A percentile compares a stretch with the other conserved stretches of the same genome.
Evolutionary conservation across 1,140 invertebrate genomes (phyloP).

Genomic region (Drosophila subobscura): DNA sequence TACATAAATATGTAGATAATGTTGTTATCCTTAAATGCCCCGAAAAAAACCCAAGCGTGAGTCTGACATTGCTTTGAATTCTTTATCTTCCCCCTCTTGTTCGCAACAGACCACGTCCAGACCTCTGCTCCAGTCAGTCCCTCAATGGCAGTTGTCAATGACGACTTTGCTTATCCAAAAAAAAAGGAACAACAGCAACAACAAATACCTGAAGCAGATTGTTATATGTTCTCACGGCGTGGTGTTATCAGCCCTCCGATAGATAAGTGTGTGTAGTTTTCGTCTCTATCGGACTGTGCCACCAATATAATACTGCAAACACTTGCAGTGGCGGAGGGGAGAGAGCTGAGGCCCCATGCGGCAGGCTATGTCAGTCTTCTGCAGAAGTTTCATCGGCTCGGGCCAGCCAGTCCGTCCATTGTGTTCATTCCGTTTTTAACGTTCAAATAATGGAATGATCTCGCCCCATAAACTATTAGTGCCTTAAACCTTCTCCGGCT

Average conservation of each 20-base stretch:
- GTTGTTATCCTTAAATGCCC: too few relatives aligned
- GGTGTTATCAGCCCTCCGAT: slow-evolving; percentile 44
- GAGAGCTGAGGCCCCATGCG: too few relatives aligned
- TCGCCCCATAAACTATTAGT: too few relatives aligned
- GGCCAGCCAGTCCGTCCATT: slow-evolving; percentile 2
- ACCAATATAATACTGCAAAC: slow-evolving; percentile 17
- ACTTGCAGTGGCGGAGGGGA: too few relatives aligned
- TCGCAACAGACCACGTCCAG: neutral
- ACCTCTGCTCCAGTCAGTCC: slow-evolving; percentile 4
- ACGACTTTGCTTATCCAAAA: slow-evolving; percentile 43
- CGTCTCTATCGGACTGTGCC: slow-evolving; percentile 14
- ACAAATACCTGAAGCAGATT: neutral
- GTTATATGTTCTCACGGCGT: slow-evolving; percentile 28
- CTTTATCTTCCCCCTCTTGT: slow-evolving; percentile 17
- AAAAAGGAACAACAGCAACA: slow-evolving; percentile 19
- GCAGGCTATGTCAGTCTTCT: slow-evolving; percentile 50
- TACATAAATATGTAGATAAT: too few relatives aligned
- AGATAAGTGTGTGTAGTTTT: slow-evolving; percentile 51
- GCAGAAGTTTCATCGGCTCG: slow-evolving; percentile 49
- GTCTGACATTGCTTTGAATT: too few relatives aligned
- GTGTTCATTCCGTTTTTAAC: too few relatives aligned
- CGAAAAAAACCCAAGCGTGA: too few relatives aligned
- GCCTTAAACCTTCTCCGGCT: neutral
- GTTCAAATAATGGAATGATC: slow-evolving; percentile 2
- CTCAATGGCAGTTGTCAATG: slow-evolving; percentile 44